Conservation (phyloP, 2,113 vertebrate species). For the Mustelus asterias region DNA sequence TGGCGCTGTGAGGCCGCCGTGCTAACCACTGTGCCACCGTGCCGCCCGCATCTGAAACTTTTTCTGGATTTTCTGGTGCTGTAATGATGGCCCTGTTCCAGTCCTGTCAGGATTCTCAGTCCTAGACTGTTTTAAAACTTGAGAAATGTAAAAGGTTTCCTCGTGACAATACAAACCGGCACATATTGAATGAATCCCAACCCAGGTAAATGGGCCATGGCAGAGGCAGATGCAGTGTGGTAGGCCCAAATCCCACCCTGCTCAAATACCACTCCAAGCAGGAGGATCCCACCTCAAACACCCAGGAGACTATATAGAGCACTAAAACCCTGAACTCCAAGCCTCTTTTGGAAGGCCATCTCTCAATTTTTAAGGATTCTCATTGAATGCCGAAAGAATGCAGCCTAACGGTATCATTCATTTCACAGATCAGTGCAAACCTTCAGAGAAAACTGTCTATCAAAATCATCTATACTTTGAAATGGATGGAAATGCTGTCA, state of each 20-base stretch:
- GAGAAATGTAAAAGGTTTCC: not conserved
- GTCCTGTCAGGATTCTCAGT: not conserved
- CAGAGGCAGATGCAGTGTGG: not conserved
- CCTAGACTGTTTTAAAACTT: not conserved
- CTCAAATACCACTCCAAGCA: not conserved
- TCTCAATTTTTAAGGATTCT: not conserved
- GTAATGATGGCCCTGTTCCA: not conserved
- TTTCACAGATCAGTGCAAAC: not conserved
- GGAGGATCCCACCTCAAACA: not conserved
- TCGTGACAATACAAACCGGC: not conserved
- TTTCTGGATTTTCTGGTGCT: not conserved
- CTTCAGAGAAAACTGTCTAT: not conserved
- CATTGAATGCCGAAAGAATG: not conserved
- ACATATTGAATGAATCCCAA: not conserved
- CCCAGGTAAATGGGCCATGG: not conserved
- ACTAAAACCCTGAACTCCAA: not conserved
- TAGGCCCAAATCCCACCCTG: not conserved
- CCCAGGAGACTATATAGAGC: not conserved
- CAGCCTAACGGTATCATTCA: not conserved
- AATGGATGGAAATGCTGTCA: not conserved
- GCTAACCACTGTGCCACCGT: no score
- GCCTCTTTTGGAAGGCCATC: not conserved
- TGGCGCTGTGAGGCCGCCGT: no score
- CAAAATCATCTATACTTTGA: not conserved
- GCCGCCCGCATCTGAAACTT: no score